Percentiles rank a stretch among this genome's conserved stretches.
phyloP scores from a whole-genome alignment of 2,888 invertebrate species.

The Ophion obscuratus region DNA sequence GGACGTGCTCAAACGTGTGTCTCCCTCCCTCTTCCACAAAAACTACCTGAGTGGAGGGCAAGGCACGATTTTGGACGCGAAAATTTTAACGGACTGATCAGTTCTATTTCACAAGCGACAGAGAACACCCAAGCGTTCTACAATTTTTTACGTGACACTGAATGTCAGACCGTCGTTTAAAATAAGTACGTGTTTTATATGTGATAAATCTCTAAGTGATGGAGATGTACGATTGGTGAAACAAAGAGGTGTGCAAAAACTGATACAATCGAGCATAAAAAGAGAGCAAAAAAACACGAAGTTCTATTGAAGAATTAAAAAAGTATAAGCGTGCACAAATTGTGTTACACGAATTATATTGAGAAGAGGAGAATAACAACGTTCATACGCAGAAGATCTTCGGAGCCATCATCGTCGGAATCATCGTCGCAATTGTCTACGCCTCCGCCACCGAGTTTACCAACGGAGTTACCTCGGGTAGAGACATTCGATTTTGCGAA shows the following conservation, averaged over 20 bases:
- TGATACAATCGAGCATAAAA: conserved; percentile 21
- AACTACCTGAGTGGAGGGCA: conserved; percentile 11
- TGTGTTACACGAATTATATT: conserved; percentile 31
- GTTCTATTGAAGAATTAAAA: conserved; percentile 23
- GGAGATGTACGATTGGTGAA: conserved; percentile 27
- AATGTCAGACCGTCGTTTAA: conserved; percentile 13
- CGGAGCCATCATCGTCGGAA: conserved; percentile 37
- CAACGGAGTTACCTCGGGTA: conserved; percentile 15
- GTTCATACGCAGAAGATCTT: conserved; percentile 15
- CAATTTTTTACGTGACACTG: conserved; percentile 5
- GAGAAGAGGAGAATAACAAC: conserved; percentile 27
- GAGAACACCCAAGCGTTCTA: conserved; percentile 4
- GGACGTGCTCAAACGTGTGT: conserved; percentile 1
- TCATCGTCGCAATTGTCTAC: conserved; percentile 2
- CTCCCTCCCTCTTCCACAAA: background rate
- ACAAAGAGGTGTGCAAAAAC: conserved; percentile 35
- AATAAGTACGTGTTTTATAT: conserved; percentile 35
- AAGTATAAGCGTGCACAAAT: conserved; percentile 17
- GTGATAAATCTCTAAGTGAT: conserved; percentile 40
- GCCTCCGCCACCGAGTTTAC: conserved; percentile 4
- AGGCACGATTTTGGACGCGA: background rate
- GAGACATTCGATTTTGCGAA: conserved; percentile 36
- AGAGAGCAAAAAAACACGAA: conserved; percentile 26
- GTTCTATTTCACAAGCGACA: conserved; percentile 9
- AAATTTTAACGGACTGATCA: conserved; percentile 12